Evolutionary conservation across 2,113 vertebrate genomes (phyloP).

Genomic region (Struthidea cinerea): DNA sequence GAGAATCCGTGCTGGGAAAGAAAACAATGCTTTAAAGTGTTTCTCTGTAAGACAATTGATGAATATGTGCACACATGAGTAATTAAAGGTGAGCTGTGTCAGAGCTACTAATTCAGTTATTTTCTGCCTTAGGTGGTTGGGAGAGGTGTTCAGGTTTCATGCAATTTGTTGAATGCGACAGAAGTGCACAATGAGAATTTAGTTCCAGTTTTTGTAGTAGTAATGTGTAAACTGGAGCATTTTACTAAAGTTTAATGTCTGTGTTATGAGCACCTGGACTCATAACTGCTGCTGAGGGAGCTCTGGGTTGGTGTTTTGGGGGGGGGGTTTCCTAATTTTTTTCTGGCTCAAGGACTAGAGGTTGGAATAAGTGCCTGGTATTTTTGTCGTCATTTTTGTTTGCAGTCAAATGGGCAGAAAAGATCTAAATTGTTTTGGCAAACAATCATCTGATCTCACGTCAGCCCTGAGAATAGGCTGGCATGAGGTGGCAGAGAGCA

Average conservation of each 20-base stretch:
- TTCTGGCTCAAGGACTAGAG: background rate
- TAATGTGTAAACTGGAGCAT: background rate
- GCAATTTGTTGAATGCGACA: background rate
- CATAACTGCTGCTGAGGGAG: background rate
- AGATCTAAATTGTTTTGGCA: background rate
- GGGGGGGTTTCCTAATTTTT: background rate
- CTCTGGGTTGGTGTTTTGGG: background rate
- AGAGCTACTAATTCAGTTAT: background rate
- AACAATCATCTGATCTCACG: background rate
- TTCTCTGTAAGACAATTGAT: background rate
- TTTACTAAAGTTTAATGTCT: background rate
- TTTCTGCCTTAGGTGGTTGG: background rate
- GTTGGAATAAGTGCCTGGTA: background rate
- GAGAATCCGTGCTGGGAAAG: background rate
- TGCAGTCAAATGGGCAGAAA: background rate
- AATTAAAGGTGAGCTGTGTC: background rate
- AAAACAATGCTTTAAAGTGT: background rate
- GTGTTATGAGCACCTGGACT: background rate
- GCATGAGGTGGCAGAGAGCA: background rate
- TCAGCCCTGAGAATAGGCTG: background rate
- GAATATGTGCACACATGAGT: rapidly evolving
- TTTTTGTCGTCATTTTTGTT: background rate
- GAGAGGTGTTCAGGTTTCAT: background rate
- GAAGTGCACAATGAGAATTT: background rate
- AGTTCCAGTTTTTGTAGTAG: background rate